Evolutionary conservation across 1,140 invertebrate species (phyloP).

Genomic region (Drosophila leontia): DNA sequence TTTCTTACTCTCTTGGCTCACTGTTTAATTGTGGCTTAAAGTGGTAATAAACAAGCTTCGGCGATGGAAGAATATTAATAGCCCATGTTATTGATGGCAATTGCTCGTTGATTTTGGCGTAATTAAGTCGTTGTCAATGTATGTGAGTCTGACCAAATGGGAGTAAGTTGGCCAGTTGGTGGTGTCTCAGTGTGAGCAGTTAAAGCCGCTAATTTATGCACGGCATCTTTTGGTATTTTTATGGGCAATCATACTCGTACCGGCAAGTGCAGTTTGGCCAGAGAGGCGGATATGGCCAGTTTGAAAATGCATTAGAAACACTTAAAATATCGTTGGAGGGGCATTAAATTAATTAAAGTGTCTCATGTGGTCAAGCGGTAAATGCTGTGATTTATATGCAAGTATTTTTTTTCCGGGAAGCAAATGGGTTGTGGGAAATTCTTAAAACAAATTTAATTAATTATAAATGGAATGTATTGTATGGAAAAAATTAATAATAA

Average conservation of each 20-base stretch:
- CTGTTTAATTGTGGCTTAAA: slow-evolving; percentile 81
- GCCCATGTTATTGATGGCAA: slow-evolving; percentile 84
- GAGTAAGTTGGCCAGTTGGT: slow-evolving; percentile 1
- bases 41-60: slow-evolving; percentile 78
- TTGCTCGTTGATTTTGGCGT: slow-evolving; percentile 84
- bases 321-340: neutral
- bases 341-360: slow-evolving; percentile 21
- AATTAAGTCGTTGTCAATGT: slow-evolving; percentile 81
- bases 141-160: slow-evolving; percentile 21
- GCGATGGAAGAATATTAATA: slow-evolving; percentile 81
- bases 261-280: slow-evolving; percentile 27
- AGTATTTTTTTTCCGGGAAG: neutral
- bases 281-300: slow-evolving; percentile 25
- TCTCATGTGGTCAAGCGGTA: neutral
- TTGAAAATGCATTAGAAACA: slow-evolving; percentile 24
- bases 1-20: slow-evolving; percentile 25
- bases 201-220: slow-evolving; percentile 60
- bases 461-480: too few species aligned
- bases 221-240: slow-evolving; percentile 51
- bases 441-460: neutral
- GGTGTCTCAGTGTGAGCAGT: slow-evolving; percentile 8
- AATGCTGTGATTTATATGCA: neutral
- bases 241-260: slow-evolving; percentile 37
- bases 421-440: neutral
- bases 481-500: too few species aligned